phyloP scores from a whole-genome alignment of 1,140 invertebrate genomes.

The Oreohelix idahoensis region DNA sequence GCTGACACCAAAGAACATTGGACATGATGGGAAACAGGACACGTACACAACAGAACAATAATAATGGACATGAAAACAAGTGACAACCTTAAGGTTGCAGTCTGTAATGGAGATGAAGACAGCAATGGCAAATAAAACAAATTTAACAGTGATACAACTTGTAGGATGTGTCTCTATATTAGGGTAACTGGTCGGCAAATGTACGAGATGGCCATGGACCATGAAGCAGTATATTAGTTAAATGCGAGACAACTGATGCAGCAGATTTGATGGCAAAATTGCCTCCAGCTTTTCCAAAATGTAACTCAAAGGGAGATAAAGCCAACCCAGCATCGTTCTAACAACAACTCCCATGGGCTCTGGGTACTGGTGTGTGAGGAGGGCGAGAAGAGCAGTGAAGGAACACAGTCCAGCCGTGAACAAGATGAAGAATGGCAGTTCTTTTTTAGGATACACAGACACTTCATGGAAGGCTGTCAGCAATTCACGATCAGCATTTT shows the following conservation, averaged over 20 bases:
- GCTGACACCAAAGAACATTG: too few relatives aligned
- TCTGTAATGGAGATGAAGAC: too few relatives aligned
- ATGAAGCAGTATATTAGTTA: slow-evolving; percentile 61
- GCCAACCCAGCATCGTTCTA: slow-evolving; percentile 85
- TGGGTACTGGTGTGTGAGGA: slow-evolving; percentile 95
- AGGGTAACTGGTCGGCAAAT: too few relatives aligned
- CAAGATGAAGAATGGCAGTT: slow-evolving; percentile 94
- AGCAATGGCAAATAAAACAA: too few relatives aligned
- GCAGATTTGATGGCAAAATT: slow-evolving; percentile 85
- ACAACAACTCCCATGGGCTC: slow-evolving; percentile 91
- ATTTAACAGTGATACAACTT: too few relatives aligned
- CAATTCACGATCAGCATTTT: slow-evolving; percentile 94
- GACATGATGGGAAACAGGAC: too few relatives aligned
- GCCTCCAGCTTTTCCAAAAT: slow-evolving; percentile 88
- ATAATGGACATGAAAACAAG: too few relatives aligned
- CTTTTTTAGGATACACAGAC: slow-evolving; percentile 96
- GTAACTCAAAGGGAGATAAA: slow-evolving; percentile 87
- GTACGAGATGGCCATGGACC: too few relatives aligned
- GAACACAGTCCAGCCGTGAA: slow-evolving; percentile 95
- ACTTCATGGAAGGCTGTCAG: slow-evolving; percentile 95
- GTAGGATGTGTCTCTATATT: too few relatives aligned
- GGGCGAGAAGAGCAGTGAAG: slow-evolving; percentile 92
- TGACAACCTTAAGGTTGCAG: too few relatives aligned
- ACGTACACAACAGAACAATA: too few relatives aligned
- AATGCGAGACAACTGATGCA: slow-evolving; percentile 88